Base-by-base conservation (phyloP, 1,140 invertebrate genomes). In the Ostrea denselamellosa region DNA sequence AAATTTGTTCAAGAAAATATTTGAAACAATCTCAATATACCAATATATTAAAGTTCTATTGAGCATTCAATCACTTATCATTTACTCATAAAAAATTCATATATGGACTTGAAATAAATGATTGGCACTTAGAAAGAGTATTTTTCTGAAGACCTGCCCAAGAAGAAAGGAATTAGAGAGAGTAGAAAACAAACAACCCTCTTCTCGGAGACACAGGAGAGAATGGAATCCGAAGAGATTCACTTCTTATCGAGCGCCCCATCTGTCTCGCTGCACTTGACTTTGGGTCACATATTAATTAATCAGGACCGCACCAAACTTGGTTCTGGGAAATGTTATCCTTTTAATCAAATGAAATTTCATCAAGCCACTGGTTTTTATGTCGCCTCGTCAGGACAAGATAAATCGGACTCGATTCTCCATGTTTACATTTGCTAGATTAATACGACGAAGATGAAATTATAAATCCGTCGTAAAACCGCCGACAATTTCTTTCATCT, bases 321-420 rank as follows among this genome's bases (percentile, higher is more conserved):
- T 22, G 83, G 83, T 85, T 85, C 83, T 85, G 83, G 83, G 83
- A 58, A 85, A 85, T 85, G 56, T 85, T 85, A 85, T 85, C 83
- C 83, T 44, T 62, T 85, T 85, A 58, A 85, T 58, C 54, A 56
- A 85, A 85, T 54, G 28, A 34, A 85, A 19, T 85, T 85, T 85
- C 54, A 56, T 58, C 54, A 53, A 58, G 83, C 52, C 28, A 34
- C 54, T 34, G 53, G 54, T 17, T 85, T 85, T 85, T 85, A 85
- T 62, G 54, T 17, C 8, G 28, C 56, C 51, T 17, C 53, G 28
- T 85, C 83, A 85, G 51, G 83, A 85, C 53, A 62, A 62, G 56
- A 85, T 62, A 54, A 54, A 85, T 85, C 28, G 83, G 22, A 25
- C 25, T 14, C 68, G 68, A 77, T 25, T 28, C 28, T 77, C 68